Conservation (phyloP, 2,113 vertebrate genomes). For the Calonectris borealis region DNA sequence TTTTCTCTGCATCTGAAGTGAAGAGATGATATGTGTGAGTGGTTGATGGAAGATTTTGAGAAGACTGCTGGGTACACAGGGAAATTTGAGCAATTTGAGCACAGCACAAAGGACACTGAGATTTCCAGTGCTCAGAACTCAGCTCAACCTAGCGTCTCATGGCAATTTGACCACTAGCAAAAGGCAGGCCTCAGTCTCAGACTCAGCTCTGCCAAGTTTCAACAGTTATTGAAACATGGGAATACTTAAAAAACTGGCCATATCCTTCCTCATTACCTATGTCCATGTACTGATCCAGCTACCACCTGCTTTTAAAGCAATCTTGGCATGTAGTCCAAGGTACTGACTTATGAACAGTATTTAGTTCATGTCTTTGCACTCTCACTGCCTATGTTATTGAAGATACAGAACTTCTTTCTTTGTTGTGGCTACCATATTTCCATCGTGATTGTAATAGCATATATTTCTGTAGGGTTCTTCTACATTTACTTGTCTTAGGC, state of each 20-base stretch:
- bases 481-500: background rate
- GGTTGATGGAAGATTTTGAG: background rate
- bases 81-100: background rate
- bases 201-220: background rate
- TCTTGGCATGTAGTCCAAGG: background rate
- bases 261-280: background rate
- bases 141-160: background rate
- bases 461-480: background rate
- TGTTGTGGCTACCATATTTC: background rate
- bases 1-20: background rate
- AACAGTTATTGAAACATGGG: background rate
- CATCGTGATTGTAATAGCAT: background rate
- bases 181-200: background rate
- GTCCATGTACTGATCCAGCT: background rate
- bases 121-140: background rate
- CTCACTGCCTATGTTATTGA: background rate
- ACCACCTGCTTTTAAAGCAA: background rate
- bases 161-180: background rate
- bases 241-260: background rate
- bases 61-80: fast-evolving
- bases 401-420: background rate
- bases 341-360: background rate
- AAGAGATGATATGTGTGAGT: background rate
- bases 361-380: background rate
- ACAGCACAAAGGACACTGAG: background rate